Conservation (phyloP, 2,797 vertebrate genomes). For the Gymnothorax reevesii region DNA sequence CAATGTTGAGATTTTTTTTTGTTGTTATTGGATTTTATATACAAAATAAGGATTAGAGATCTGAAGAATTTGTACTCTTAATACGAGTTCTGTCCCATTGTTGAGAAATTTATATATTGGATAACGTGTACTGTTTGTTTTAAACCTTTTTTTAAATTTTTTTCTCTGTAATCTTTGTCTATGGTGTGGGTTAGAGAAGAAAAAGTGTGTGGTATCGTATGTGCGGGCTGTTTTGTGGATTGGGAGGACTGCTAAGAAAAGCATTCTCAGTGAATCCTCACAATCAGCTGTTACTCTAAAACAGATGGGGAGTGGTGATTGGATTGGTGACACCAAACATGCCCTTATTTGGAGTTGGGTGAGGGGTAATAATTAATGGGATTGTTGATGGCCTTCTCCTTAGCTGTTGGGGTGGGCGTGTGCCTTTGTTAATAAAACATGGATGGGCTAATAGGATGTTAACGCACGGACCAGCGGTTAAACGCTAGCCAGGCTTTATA, state of each 20-base stretch:
- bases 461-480: neutral
- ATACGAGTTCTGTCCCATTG: no score
- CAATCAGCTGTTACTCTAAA: slow-evolving; percentile 8
- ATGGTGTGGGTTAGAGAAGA: no score
- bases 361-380: neutral
- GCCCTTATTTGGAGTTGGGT: slow-evolving; percentile 1
- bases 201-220: no score
- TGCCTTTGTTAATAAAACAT: neutral
- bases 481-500: neutral
- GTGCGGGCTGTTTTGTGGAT: neutral
- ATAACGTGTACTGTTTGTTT: no score
- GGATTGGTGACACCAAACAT: neutral
- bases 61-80: no score
- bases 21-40: no score
- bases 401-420: neutral
- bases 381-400: neutral
- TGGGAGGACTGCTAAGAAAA: neutral
- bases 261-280: neutral
- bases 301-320: neutral
- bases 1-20: no score
- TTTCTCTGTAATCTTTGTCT: no score
- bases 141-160: no score
- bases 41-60: no score
- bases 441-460: no score
- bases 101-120: no score